Percentiles rank a stretch among this genome's conserved stretches.
Evolutionary conservation across 2,113 vertebrate genomes (phyloP).

Genomic region (Peucedramus taeniatus): DNA sequence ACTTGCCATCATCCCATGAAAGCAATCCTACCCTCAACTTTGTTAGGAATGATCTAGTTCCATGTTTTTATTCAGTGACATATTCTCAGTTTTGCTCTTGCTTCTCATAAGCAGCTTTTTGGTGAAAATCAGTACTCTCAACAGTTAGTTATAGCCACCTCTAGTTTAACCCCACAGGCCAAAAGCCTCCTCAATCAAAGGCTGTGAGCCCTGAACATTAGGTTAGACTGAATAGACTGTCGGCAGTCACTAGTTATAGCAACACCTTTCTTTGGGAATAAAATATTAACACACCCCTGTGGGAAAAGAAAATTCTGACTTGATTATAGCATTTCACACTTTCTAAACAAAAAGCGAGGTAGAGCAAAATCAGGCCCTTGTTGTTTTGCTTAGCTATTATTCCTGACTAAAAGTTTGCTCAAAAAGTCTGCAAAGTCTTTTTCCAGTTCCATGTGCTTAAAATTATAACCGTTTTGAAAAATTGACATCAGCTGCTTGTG

Average conservation of each 20-base stretch:
- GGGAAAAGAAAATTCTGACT: neutral
- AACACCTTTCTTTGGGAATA: neutral
- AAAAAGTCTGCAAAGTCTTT: neutral
- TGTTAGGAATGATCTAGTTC: neutral
- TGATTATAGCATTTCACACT: neutral
- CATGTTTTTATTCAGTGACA: neutral
- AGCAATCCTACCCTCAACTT: neutral
- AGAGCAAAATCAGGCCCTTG: neutral
- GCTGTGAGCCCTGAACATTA: neutral
- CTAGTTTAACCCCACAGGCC: neutral
- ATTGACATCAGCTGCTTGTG: neutral
- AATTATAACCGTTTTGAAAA: conserved; percentile 14
- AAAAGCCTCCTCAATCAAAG: neutral
- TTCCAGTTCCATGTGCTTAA: neutral
- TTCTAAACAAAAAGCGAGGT: neutral
- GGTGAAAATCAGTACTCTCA: neutral
- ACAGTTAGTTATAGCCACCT: neutral
- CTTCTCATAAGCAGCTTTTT: neutral
- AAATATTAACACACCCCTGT: neutral
- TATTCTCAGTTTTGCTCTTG: neutral
- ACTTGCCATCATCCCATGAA: neutral
- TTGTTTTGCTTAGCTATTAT: neutral
- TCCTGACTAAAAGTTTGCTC: neutral
- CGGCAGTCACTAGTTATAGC: neutral
- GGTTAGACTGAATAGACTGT: neutral